Conservation (phyloP, 30 jellyfish, hydroid and myxozoan species). For the Turritopsis rubra region DNA sequence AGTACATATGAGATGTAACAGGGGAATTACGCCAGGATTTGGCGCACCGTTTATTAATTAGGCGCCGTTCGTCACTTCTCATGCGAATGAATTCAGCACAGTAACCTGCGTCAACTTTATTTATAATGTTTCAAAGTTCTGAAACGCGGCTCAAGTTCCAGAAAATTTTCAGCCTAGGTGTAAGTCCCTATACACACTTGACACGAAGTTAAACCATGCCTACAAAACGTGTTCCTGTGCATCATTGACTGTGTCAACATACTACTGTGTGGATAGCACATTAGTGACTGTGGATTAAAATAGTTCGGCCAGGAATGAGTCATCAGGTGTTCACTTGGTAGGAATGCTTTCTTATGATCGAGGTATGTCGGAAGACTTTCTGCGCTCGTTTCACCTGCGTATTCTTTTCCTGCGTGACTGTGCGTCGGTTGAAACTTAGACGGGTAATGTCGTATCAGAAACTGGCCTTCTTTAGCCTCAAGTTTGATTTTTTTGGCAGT, state of each 20-base stretch:
- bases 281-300: neutral
- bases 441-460: neutral
- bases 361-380: neutral
- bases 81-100: too few species aligned
- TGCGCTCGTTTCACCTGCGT: neutral
- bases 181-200: slow-evolving; percentile 1
- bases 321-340: neutral
- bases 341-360: neutral
- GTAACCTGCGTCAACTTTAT: too few species aligned
- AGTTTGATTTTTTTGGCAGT: neutral
- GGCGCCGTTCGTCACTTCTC: too few species aligned
- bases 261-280: neutral
- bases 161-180: neutral
- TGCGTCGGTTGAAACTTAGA: neutral
- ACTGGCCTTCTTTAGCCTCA: neutral
- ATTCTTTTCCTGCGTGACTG: neutral
- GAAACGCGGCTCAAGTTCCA: neutral
- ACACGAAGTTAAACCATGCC: slow-evolving; percentile 5
- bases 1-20: too few species aligned
- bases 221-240: neutral
- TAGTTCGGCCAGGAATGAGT: slow-evolving; percentile 9
- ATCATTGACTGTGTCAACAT: slow-evolving; percentile 1
- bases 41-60: too few species aligned
- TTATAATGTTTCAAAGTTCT: too few species aligned
- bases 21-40: too few species aligned